Evolutionary conservation across 2,113 vertebrate species (phyloP), one percentile per base, ranked within the genome.

Genomic region (Austrofundulus limnaeus): DNA sequence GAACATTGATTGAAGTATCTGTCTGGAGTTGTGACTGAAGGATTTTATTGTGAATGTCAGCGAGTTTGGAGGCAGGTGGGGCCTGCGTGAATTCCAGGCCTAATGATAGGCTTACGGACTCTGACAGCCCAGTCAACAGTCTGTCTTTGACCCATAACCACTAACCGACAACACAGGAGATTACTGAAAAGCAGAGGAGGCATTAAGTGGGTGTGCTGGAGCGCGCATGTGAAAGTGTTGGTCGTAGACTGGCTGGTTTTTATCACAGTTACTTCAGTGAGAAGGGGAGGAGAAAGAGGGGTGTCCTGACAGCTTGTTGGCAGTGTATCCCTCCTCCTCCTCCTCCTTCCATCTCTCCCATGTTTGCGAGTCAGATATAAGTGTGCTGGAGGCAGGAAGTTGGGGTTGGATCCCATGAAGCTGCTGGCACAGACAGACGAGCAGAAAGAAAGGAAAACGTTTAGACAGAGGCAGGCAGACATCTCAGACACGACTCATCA

Each of bases 91-190:
- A 89, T 89, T 89, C 85, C 84, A 81, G 55, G 51, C 70, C 21
- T 88, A 90, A 90, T 90, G 81, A 85, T 79, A 86, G 84, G 72
- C 83, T 87, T 77, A 51, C 65, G 78, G 63, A 80, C 69, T 79
- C 75, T 88, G 78, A 90, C 85, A 88, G 77, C 60, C 60, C 57
- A 78, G 66, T 87, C 80, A 84, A 86, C 82, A 84, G 74, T 76
- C 71, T 83, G 76, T 77, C 79, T 88, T 70, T 83, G 80, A 87
- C 68, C 78, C 85, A 82, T 60, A 85, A 81, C 85, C 86, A 78
- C 82, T 52, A 68, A 78, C 80, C 77, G 75, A 86, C 84, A 84
- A 72, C 73, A 77, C 81, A 75, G 75, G 50, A 60, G 70, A 75
- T 79, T 80, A 76, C 70, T 68, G 78, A 88, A 85, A 81, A 78